Conservation (phyloP, 2,113 vertebrate genomes). For the Corythoichthys haematopterus region DNA sequence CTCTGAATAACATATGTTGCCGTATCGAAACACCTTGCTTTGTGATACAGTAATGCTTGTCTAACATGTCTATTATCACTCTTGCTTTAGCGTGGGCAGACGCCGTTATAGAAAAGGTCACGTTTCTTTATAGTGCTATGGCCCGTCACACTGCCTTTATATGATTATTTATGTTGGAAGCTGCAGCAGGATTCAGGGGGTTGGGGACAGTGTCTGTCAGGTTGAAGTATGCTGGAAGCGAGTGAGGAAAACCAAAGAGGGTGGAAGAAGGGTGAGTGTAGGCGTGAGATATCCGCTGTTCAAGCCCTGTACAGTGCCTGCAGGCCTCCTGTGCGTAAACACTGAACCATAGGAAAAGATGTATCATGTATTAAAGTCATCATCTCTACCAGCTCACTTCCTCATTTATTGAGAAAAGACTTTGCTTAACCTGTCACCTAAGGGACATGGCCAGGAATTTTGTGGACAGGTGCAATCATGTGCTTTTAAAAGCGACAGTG, state of each 20-base stretch:
- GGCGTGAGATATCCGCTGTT: slow-evolving; percentile 40
- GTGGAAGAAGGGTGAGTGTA: slow-evolving; percentile 17
- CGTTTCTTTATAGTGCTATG: slow-evolving; percentile 26
- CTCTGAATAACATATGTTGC: not conserved
- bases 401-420: not conserved
- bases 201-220: slow-evolving; percentile 39
- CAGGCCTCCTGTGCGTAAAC: slow-evolving; percentile 36
- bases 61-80: slow-evolving; percentile 23
- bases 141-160: slow-evolving; percentile 45
- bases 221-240: slow-evolving; percentile 32
- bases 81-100: slow-evolving; percentile 14
- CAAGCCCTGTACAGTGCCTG: slow-evolving; percentile 11
- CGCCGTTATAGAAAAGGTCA: slow-evolving; percentile 39
- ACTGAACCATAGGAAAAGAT: slow-evolving; percentile 34
- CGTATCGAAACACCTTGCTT: not conserved
- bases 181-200: slow-evolving; percentile 24
- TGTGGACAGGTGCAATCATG: too few relatives aligned
- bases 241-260: slow-evolving; percentile 16
- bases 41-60: not conserved
- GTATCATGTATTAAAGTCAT: slow-evolving; percentile 17
- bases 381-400: slow-evolving; percentile 15
- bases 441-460: not conserved
- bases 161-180: slow-evolving; percentile 44
- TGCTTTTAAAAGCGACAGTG: too few relatives aligned
- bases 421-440: not conserved